Conservation (phyloP, 2,797 vertebrate species). For the Trachurus trachurus region DNA sequence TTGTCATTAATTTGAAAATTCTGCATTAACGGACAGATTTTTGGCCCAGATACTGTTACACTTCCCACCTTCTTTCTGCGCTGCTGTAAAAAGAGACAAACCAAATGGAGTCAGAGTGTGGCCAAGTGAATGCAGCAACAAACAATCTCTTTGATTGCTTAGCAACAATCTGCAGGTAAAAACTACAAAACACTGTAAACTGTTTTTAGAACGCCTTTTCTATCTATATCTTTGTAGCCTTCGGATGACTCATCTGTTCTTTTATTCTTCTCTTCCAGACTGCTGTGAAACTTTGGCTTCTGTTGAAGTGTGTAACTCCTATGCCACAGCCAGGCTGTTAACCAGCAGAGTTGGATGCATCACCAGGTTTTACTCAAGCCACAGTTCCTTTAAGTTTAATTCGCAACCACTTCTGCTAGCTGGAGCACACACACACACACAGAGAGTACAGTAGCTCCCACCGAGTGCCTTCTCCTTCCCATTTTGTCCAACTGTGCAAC, state of each 20-base stretch:
- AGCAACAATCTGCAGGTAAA: slow-evolving; percentile 46
- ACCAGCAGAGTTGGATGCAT: slow-evolving; percentile 13
- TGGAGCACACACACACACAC: slow-evolving; percentile 10
- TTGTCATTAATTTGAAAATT: not conserved
- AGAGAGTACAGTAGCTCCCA: not conserved
- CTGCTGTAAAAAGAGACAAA: slow-evolving; percentile 16
- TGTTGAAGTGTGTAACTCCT: not conserved
- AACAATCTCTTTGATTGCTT: slow-evolving; percentile 33
- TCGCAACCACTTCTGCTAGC: slow-evolving; percentile 21
- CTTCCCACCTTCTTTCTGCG: slow-evolving; percentile 2
- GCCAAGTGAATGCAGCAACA: not conserved
- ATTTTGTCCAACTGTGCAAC: not conserved
- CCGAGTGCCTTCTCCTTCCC: not conserved
- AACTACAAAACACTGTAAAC: not conserved
- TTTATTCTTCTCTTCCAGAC: slow-evolving; percentile 19
- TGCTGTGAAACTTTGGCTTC: slow-evolving; percentile 20
- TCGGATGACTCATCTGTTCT: slow-evolving; percentile 36
- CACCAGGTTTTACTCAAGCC: slow-evolving; percentile 14
- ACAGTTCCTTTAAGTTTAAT: slow-evolving; percentile 22
- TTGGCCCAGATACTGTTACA: not conserved
- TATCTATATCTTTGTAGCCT: slow-evolving; percentile 2
- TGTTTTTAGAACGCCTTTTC: slow-evolving; percentile 15
- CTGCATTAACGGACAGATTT: slow-evolving; percentile 8
- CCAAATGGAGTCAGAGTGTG: not conserved
- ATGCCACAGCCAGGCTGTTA: not conserved